Base-by-base conservation (phyloP, 2,888 invertebrate genomes). In the Coenonympha arcania region DNA sequence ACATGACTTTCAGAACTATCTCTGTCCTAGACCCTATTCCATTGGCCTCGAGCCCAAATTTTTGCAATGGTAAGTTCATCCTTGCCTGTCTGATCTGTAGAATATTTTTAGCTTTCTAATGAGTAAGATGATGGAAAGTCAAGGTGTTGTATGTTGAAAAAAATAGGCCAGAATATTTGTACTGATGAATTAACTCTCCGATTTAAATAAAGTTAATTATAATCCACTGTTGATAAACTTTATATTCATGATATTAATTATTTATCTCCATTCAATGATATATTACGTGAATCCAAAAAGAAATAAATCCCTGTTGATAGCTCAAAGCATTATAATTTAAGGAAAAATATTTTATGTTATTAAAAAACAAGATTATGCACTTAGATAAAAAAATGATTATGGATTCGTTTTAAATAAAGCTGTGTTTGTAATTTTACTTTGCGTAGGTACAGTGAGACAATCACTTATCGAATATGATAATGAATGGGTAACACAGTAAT, bases 21-120 rank as follows among this genome's bases (percentile, higher is more conserved):
- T 11, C 22, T 44, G 41, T 34, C 50, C 45, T 41, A 40, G 50
- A 50, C 50, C 50, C 24, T 34, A 50, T 50, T 45, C 9, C 26
- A 30, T 50, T 50, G 50, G 50, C 45, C 34, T 45, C 13, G 34
- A 31, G 46, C 45, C 45, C 41, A 36, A 50, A 9, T 41, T 28
- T 45, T 41, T 31, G 28, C 19, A 33, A 37, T 37, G 30, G 4
- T 36, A 36, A 36, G 26, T 11, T 39, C 8, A 15, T 13, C 15
- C 39, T 39, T 24, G 16, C 15, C 16, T 8, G 8, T 33, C 8
- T 16, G 31, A 33, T 16, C 31, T 16, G 15, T 8, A 33, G 15
- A 16, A 15, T 33, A 31, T 2, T 31, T 16, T 16, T 36, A 20
- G 11, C 6, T 19, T 6, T 19, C 6, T 20, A 19, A 36, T 20